Base-by-base conservation (phyloP, 2,888 invertebrate species). In the Heliconius erato region DNA sequence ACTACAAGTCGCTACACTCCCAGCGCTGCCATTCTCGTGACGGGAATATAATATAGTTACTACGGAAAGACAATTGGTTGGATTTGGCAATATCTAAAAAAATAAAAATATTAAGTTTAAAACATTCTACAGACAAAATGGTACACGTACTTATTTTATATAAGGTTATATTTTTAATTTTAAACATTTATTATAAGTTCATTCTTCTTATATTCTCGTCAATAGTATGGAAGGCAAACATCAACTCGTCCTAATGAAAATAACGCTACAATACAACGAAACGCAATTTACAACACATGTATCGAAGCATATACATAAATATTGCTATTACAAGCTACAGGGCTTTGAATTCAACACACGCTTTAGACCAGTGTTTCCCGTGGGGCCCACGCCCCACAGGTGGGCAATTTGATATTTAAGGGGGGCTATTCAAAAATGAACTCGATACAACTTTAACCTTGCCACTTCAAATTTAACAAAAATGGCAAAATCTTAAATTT, bases 211-310 rank as follows among this genome's bases (percentile, higher is more conserved):
- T 63, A n/a, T 80, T 79, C 59, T 68, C 35, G 79, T 79, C 63
- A 81, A 32, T 82, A 67, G 44, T 79, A 49, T 65, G 76, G 74
- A 78, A 69, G 76, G 49, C 79, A 40, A 65, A 83, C 82, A 65
- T 81, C 79, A 71, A 80, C 81, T 80, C 90, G 87, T 87, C 85
- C 89, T 91, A 92, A 89, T 87, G 80, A 90, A 91, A 91, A 90
- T 92, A 92, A 93, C 81, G 89, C 90, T 92, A 91, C 78, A 91
- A 89, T 90, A 89, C 90, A 88, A 87, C 85, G 87, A 90, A 90
- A 91, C 89, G 87, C 88, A 90, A 91, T 89, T 89, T 88, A 89
- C 88, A 89, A 89, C 87, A 87, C 87, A 80, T 54, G 69, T 84
- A 90, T 87, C 87, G 86, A 86, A 87, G 87, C 87, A 79, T 86